Conservation (phyloP, 2,888 invertebrate genomes). For the Chrysina gloriosa region DNA sequence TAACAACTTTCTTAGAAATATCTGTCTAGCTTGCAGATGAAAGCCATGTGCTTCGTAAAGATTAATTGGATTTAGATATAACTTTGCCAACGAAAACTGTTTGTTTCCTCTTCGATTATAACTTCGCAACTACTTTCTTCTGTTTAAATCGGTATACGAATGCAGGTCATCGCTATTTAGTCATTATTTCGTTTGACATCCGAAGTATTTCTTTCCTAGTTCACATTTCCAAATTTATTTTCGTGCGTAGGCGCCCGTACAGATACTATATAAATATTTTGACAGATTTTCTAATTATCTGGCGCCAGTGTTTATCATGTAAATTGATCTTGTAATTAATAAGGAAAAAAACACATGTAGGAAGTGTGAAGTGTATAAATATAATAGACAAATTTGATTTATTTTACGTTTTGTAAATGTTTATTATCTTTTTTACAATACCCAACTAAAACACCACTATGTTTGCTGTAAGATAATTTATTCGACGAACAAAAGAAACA, state of each 20-base stretch:
- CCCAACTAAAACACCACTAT: slow-evolving; percentile 9
- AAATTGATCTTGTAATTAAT: slow-evolving; percentile 44
- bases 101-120: too few species aligned
- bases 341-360: slow-evolving; percentile 40
- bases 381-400: slow-evolving; percentile 38
- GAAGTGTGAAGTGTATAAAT: slow-evolving; percentile 41
- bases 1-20: not conserved
- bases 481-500: slow-evolving; percentile 14
- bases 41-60: not conserved
- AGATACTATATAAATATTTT: slow-evolving; percentile 46
- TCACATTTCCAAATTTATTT: slow-evolving; percentile 25
- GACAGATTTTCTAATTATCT: slow-evolving; percentile 44
- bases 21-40: not conserved
- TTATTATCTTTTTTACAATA: slow-evolving; percentile 28
- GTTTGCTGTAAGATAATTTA: slow-evolving; percentile 12
- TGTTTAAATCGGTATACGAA: slow-evolving; percentile 10
- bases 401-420: slow-evolving; percentile 35
- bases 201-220: slow-evolving; percentile 14
- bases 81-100: too few species aligned
- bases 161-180: slow-evolving; percentile 4
- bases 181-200: slow-evolving; percentile 19
- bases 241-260: slow-evolving; percentile 43
- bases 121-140: too few species aligned
- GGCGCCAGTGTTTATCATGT: slow-evolving; percentile 43
- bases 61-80: not conserved